Conservation (phyloP, 1,140 invertebrate species). For the Yoshiicerus persimilis region DNA sequence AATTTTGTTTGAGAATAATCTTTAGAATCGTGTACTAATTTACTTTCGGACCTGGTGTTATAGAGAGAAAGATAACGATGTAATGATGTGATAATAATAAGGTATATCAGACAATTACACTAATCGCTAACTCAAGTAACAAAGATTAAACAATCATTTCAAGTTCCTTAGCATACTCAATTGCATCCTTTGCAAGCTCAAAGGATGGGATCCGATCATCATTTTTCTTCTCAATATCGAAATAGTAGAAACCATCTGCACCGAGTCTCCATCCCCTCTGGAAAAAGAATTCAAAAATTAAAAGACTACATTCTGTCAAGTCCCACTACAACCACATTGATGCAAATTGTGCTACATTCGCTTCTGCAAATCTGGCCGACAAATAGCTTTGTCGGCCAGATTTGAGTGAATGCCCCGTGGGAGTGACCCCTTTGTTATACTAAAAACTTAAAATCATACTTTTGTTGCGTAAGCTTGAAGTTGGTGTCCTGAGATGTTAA, state of each 20-base stretch:
- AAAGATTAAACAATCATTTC: constrained; percentile 94
- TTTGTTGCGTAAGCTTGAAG: constrained; percentile 43
- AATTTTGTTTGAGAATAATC: no score
- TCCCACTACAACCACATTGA: no score
- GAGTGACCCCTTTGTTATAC: no score
- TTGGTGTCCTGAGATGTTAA: constrained; percentile 69
- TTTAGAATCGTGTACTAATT: no score
- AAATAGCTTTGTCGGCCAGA: no score
- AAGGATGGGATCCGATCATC: constrained; percentile 82
- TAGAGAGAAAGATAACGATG: no score
- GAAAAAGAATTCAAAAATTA: not conserved
- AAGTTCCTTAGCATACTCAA: constrained; percentile 96
- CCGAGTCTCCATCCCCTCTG: constrained; percentile 74
- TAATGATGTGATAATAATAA: not conserved
- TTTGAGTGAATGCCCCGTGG: no score
- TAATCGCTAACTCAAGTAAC: not conserved
- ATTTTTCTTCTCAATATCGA: constrained; percentile 72
- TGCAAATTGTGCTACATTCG: no score
- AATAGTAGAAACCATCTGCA: constrained; percentile 76
- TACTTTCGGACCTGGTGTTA: no score
- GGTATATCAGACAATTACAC: not conserved
- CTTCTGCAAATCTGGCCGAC: no score
- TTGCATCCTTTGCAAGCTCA: constrained; percentile 86
- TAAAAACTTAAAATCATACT: constrained; percentile 28
- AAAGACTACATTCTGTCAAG: no score